Evolutionary conservation across 2,888 invertebrate species (phyloP).

Genomic region (Ernsta delagoae): DNA sequence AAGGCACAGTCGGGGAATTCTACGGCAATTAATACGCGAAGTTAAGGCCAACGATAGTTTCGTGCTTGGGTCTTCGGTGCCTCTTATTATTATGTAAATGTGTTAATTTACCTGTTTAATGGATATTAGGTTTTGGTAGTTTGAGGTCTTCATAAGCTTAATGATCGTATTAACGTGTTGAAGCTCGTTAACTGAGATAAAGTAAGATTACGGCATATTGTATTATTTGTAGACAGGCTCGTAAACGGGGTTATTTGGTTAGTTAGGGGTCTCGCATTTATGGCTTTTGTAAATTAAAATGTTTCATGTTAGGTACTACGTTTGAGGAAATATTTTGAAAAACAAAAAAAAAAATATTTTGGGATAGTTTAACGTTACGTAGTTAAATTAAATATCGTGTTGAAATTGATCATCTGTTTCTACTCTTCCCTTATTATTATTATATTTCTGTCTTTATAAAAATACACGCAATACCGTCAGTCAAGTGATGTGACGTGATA

Average conservation of each 20-base stretch:
- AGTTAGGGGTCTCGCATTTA: not conserved
- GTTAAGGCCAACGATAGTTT: constrained; percentile 32
- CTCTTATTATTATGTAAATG: constrained; percentile 33
- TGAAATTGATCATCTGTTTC: not conserved
- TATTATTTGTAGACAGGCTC: constrained; percentile 1
- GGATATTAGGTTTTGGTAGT: constrained; percentile 24
- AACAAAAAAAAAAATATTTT: too few species aligned
- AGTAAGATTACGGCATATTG: constrained; percentile 13
- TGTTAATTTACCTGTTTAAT: constrained; percentile 31
- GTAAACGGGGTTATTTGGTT: not conserved
- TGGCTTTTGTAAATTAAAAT: not conserved
- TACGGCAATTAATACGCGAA: constrained; percentile 45
- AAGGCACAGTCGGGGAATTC: constrained; percentile 42
- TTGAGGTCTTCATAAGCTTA: constrained; percentile 25
- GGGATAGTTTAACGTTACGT: too few species aligned
- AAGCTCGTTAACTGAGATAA: constrained; percentile 20
- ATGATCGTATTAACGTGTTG: constrained; percentile 18
- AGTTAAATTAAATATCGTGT: too few species aligned
- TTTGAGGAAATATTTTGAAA: not conserved
- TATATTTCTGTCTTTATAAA: too few species aligned
- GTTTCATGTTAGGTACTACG: not conserved
- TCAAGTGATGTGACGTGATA: not conserved
- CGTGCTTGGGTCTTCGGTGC: constrained; percentile 20
- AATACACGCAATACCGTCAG: too few species aligned
- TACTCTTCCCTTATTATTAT: too few species aligned